Base-by-base conservation (phyloP, 2,113 vertebrate species). In the Dicerorhinus sumatrensis region DNA sequence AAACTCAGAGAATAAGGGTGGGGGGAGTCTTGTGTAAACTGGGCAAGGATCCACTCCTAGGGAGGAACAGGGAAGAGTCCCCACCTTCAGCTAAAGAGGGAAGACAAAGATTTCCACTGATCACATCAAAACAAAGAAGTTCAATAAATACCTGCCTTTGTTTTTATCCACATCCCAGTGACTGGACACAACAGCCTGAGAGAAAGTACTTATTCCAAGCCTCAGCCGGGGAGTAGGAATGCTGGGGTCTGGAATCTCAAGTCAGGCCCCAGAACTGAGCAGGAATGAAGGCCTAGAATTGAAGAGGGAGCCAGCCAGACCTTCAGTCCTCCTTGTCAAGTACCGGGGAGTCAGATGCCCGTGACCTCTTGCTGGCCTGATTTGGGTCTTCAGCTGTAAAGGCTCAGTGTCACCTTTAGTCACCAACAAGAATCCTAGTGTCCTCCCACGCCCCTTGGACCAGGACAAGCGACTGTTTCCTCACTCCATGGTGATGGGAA, bases 401-500 rank as follows among this genome's bases (percentile, higher is more conserved):
- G 72, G 65, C 56, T 73, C 23, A 13, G 60, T 83, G 56, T 86
- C 75, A 67, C 9, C 39, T 48, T 36, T 8, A 65, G 89, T 90
- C 80, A 65, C 31, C 62, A 79, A 56, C 14, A 79, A 27, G 89
- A 36, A 11, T 42, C 80, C 62, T 85, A 62, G 56, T 48, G 18
- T 62, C n/a, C 27, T 42, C 82, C 85, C 63, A 58, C 0, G 0
- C 5, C 27, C 25, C 23, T 29, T 39, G 16, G 72, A n/a, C 42
- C 33, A 77, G 23, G 76, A n/a, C 17, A 9, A 46, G 60, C 2
- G 12, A 54, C 80, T 12, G 33, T 23, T 6, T 21, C 77, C 70
- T 99, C 97, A 99, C 1, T 99, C 99, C 98, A 99, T 98, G 42
- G 98, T 42, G 0, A 98, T 96, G 6, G 98, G 94, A 48, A 98